These are phyloP conservation scores for Danio jaintianensis DNA, from an alignment of 2,797 vertebrate species.

Conservation along the genomic window DNA sequence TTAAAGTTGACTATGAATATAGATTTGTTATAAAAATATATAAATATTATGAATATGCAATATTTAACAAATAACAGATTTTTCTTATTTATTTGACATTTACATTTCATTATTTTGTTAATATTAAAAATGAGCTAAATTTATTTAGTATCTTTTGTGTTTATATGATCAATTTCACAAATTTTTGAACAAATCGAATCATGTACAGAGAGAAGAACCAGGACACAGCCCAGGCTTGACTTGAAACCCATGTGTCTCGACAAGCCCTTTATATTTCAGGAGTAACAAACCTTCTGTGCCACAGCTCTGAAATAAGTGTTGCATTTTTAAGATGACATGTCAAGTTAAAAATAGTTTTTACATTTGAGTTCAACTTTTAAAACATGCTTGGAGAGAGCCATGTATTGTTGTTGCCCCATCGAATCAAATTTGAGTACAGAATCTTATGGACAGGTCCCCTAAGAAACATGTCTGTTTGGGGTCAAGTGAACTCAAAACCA, in stretches of 20 bases:
- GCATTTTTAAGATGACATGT: conserved; percentile 26
- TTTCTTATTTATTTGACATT: no score
- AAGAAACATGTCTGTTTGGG: conserved; percentile 5
- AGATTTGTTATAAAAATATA: no score
- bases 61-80: no score
- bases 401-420: neutral
- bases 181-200: no score
- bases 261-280: neutral
- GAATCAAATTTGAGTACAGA: neutral
- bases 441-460: conserved; percentile 15
- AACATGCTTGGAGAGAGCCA: neutral
- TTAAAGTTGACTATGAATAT: no score
- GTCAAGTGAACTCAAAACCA: neutral
- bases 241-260: neutral
- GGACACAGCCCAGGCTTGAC: neutral
- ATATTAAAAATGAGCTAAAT: no score
- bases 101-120: no score
- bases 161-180: no score
- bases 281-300: neutral
- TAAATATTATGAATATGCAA: no score
- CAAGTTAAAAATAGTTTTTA: conserved; percentile 24
- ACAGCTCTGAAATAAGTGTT: conserved; percentile 14
- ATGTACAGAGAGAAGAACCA: neutral
- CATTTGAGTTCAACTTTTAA: conserved; percentile 3
- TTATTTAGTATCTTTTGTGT: no score